phyloP scores from a whole-genome alignment of 2,113 vertebrate species.

The Microtus pennsylvanicus region DNA sequence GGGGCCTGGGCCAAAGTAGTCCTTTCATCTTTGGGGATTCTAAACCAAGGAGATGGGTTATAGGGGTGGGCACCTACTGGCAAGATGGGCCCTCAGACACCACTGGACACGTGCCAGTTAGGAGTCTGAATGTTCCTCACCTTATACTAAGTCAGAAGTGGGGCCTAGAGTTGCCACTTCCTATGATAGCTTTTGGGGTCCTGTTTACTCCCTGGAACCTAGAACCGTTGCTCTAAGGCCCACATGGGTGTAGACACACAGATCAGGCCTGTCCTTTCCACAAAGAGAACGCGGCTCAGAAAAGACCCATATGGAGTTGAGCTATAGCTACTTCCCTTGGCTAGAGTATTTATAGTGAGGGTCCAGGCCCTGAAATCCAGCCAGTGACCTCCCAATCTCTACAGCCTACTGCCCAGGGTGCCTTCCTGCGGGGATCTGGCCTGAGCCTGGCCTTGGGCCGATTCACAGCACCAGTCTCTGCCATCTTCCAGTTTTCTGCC shows the following conservation, averaged over 20 bases:
- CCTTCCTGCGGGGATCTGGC: constrained; percentile 93
- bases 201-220: neutral
- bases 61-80: neutral
- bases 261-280: neutral
- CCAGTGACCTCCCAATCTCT: neutral
- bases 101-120: neutral
- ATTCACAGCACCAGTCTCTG: constrained; percentile 93
- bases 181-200: neutral
- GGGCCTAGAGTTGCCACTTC: neutral
- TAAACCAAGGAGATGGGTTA: neutral
- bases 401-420: constrained; percentile 94
- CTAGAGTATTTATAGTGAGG: neutral
- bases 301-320: neutral
- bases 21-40: neutral
- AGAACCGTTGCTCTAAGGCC: neutral
- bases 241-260: rapidly evolving
- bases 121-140: neutral
- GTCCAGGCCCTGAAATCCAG: neutral
- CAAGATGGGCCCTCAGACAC: neutral
- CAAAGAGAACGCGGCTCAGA: neutral
- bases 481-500: constrained; percentile 97
- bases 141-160: no score
- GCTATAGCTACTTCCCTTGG: neutral
- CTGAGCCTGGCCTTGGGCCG: constrained; percentile 93
- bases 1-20: neutral